phyloP scores from a whole-genome alignment of 2,888 invertebrate species.

The Petrolisthes manimaculis region DNA sequence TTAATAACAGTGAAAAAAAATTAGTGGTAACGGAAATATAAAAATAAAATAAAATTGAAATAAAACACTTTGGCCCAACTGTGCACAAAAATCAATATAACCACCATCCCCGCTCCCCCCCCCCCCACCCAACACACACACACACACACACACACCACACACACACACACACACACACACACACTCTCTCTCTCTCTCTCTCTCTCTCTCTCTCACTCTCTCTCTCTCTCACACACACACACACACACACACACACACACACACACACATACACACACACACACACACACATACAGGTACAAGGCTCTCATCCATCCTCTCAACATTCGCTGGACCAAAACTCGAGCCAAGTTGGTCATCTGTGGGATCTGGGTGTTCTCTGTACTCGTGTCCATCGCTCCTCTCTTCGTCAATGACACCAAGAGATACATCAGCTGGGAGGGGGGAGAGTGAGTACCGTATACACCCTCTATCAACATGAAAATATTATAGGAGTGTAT shows the following conservation, averaged over 20 bases:
- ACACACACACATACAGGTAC: too few relatives aligned
- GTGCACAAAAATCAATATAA: too few relatives aligned
- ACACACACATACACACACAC: too few relatives aligned
- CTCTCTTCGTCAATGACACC: slow-evolving; percentile 70
- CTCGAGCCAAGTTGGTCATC: slow-evolving; percentile 69
- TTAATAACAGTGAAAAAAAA: too few relatives aligned
- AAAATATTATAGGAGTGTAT: background rate
- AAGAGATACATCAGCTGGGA: slow-evolving; percentile 67
- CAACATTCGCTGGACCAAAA: slow-evolving; percentile 70
- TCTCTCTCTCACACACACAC: slow-evolving; percentile 1
- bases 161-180: too few relatives aligned
- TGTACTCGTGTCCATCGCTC: slow-evolving; percentile 69
- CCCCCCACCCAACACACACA: too few relatives aligned
- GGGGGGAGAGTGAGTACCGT: slow-evolving; percentile 67
- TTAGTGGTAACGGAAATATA: too few relatives aligned
- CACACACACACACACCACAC: too few relatives aligned
- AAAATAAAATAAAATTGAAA: too few relatives aligned
- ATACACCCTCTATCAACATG: background rate
- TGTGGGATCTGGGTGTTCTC: slow-evolving; percentile 71
- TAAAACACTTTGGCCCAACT: too few relatives aligned
- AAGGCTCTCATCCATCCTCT: slow-evolving; percentile 70
- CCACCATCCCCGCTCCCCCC: too few relatives aligned
- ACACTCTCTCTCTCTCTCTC: slow-evolving; percentile 9
- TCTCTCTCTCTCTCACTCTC: slow-evolving; percentile 31
- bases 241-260: too few relatives aligned